Evolutionary conservation across 2,797 vertebrate genomes (phyloP).

Genomic region (Sciurus vulgaris): DNA sequence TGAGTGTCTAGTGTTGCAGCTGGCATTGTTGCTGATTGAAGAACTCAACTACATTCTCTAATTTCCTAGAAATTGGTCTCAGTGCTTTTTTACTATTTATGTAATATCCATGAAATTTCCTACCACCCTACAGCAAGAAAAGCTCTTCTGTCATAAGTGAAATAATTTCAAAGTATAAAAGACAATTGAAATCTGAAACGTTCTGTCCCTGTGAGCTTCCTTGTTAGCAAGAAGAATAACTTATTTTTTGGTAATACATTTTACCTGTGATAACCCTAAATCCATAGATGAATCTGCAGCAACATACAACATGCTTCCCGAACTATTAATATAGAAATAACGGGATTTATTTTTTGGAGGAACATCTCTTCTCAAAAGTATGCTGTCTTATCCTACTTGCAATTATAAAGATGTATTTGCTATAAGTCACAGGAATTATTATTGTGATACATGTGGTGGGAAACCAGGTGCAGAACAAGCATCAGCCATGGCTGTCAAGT

Average conservation of each 20-base stretch:
- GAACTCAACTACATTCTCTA: conserved; percentile 69
- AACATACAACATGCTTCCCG: not conserved
- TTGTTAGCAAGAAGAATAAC: not conserved
- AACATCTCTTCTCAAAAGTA: conserved; percentile 38
- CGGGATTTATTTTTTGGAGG: conserved; percentile 56
- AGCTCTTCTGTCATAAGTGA: not conserved
- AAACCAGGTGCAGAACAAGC: conserved; percentile 75
- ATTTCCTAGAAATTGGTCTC: conserved; percentile 79
- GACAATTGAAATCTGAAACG: not conserved
- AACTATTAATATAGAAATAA: conserved; percentile 55
- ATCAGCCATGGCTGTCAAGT: conserved; percentile 68
- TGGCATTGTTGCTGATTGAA: conserved; percentile 83
- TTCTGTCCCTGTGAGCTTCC: not conserved
- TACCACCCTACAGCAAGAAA: not conserved
- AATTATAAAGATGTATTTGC: conserved; percentile 72
- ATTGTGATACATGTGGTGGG: conserved; percentile 44
- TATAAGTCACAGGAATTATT: conserved; percentile 69
- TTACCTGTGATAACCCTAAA: not conserved
- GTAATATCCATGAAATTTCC: conserved; percentile 58
- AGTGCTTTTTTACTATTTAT: conserved; percentile 71
- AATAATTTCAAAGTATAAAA: not conserved
- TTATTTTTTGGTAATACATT: not conserved
- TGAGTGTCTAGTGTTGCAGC: conserved; percentile 82
- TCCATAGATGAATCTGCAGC: not conserved
- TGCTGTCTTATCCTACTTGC: not conserved